Evolutionary conservation across 2,888 invertebrate genomes (phyloP).

Genomic region (Agonopterix heracliana): DNA sequence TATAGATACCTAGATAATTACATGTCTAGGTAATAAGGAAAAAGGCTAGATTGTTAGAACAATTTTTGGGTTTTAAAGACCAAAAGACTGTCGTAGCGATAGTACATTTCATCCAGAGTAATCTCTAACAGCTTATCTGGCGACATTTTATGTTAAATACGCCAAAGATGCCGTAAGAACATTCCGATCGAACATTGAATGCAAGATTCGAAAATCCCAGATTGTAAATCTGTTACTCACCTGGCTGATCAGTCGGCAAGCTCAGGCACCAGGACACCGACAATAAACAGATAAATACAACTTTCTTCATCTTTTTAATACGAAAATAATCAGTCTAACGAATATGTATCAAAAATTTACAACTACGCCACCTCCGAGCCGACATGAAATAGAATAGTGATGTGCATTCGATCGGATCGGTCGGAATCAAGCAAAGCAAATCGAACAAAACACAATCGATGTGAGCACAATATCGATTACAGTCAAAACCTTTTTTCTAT

Average conservation of each 20-base stretch:
- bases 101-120: too few relatives aligned
- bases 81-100: too few relatives aligned
- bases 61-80: too few relatives aligned
- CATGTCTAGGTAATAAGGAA: too few relatives aligned
- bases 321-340: slow-evolving; percentile 9
- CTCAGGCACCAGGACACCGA: slow-evolving; percentile 18
- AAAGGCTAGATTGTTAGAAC: too few relatives aligned
- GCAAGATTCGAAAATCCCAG: slow-evolving; percentile 24
- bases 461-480: too few relatives aligned
- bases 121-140: too few relatives aligned
- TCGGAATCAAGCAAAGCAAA: neutral
- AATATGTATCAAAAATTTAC: slow-evolving; percentile 7
- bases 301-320: slow-evolving; percentile 49
- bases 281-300: slow-evolving; percentile 53
- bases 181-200: slow-evolving; percentile 40
- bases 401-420: neutral
- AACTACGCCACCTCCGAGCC: slow-evolving; percentile 2
- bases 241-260: neutral
- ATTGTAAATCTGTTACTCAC: slow-evolving; percentile 21
- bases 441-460: neutral
- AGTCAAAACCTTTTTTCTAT: too few relatives aligned
- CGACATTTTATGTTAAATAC: slow-evolving; percentile 24
- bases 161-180: slow-evolving; percentile 35
- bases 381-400: slow-evolving; percentile 1
- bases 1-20: too few relatives aligned